These are phyloP conservation scores for Xiphophorus hellerii DNA, from an alignment of 2,113 vertebrate species.

Conservation along the genomic window DNA sequence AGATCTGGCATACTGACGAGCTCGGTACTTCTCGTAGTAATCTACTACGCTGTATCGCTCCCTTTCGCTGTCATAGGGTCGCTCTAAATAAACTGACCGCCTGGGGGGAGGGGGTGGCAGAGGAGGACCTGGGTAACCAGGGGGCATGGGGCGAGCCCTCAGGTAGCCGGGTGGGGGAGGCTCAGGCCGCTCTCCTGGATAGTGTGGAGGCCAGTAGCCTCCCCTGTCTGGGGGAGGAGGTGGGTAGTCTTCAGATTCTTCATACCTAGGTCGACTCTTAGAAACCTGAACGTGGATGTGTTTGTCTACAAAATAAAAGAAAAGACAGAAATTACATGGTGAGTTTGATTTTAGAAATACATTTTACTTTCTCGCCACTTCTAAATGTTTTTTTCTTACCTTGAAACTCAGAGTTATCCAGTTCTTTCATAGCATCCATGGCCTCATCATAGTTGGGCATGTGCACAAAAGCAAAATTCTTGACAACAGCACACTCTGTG, in stretches of 20 bases:
- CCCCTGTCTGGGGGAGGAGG: conserved; percentile 88
- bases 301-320: conserved; percentile 83
- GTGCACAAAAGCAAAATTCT: conserved; percentile 86
- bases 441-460: conserved; percentile 85
- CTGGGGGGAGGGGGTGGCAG: conserved; percentile 83
- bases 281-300: conserved; percentile 97
- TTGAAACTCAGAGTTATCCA: conserved; percentile 83
- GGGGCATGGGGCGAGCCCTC: conserved; percentile 71
- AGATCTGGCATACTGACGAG: conserved; percentile 85
- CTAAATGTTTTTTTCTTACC: conserved; percentile 54
- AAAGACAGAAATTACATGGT: not conserved
- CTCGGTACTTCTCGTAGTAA: conserved; percentile 96
- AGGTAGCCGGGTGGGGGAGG: conserved; percentile 75
- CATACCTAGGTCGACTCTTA: conserved; percentile 89
- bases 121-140: conserved; percentile 84
- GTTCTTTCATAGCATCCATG: conserved; percentile 83
- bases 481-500: conserved; percentile 82
- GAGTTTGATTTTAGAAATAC: not conserved
- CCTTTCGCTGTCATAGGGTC: conserved; percentile 85
- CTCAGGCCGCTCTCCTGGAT: conserved; percentile 87
- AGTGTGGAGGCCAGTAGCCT: conserved; percentile 93
- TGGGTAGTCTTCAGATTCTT: conserved; percentile 88
- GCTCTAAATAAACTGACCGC: conserved; percentile 79
- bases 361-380: not conserved
- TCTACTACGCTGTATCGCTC: conserved; percentile 89